phyloP scores from a whole-genome alignment of 2,113 vertebrate species.

The Zosterops borbonicus region DNA sequence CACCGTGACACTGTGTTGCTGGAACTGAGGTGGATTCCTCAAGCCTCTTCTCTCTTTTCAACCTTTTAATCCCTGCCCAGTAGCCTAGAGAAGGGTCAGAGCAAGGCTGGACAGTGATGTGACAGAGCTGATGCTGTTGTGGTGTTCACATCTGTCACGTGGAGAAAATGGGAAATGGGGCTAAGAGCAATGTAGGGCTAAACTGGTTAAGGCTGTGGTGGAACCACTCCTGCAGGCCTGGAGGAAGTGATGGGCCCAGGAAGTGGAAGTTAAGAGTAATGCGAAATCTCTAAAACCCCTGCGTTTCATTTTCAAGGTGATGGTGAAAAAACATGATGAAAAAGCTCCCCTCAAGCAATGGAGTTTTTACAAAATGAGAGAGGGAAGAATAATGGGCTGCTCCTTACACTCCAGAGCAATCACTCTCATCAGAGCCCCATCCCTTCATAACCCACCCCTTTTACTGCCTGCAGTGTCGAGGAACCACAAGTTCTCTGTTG shows the following conservation, averaged over 20 bases:
- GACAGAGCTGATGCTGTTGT: not conserved
- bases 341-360: not conserved
- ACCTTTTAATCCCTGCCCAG: not conserved
- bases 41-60: not conserved
- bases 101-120: not conserved
- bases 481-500: fast-evolving
- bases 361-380: not conserved
- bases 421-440: not conserved
- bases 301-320: not conserved
- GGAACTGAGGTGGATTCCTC: not conserved
- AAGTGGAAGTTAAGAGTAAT: slow-evolving; percentile 25
- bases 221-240: not conserved
- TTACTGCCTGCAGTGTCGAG: not conserved
- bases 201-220: not conserved
- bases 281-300: not conserved
- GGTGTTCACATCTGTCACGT: fast-evolving
- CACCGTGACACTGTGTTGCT: fast-evolving
- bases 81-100: not conserved
- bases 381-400: not conserved
- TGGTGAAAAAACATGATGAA: fast-evolving
- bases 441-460: not conserved
- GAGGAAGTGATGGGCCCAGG: not conserved
- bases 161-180: not conserved
- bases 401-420: too few species aligned
- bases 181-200: not conserved